Base-by-base conservation (phyloP, 2,797 vertebrate genomes). In the Clarias fuscus region DNA sequence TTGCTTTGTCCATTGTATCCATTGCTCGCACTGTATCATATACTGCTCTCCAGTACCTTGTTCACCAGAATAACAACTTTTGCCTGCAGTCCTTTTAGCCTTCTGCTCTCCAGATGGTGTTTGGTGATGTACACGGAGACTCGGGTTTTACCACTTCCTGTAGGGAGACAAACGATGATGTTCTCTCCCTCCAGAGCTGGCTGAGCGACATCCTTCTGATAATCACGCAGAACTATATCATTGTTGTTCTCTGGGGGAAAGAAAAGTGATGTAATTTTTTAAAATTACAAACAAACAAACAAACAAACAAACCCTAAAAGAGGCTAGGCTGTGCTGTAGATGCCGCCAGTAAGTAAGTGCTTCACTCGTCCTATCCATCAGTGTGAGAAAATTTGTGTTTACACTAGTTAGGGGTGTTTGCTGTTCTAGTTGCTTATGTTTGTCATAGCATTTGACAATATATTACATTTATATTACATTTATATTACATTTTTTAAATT, bases 81-180 rank as follows among this genome's bases (percentile, higher is more conserved):
- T 88, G 96, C 96, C 24, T 88, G 83, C 58, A 93, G 85, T 1
- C 91, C 91, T 67, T 91, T 90, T 77, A 70, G 92, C 88, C 53
- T 95, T 92, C 94, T 96, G 92, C 92, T 85, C 89, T 97, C 96
- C 95, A 99, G 94, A 94, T 99, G 98, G 89, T 97, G 91, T 90
- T 95, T 96, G 82, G 97, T 96, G 93, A 99, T 95, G 89, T 98
- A 99, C 90, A 99, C 97, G 2, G 97, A 97, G 59, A 98, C 97
- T 91, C 98, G 95, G 89, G 98, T 99, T 95, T 99, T 99, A 91
- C 98, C 98, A 85, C 97, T 97, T 93, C 98, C 98, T 68, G 98
- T 99, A 2, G 98, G 98, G 82, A 99, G 97, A 93, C 98, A 99
- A 90, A 99, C 93, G 84, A 98, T 97, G 92, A 98, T 94, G 93